phyloP scores from a whole-genome alignment of 2,888 invertebrate species.

The Pyrgus malvae region DNA sequence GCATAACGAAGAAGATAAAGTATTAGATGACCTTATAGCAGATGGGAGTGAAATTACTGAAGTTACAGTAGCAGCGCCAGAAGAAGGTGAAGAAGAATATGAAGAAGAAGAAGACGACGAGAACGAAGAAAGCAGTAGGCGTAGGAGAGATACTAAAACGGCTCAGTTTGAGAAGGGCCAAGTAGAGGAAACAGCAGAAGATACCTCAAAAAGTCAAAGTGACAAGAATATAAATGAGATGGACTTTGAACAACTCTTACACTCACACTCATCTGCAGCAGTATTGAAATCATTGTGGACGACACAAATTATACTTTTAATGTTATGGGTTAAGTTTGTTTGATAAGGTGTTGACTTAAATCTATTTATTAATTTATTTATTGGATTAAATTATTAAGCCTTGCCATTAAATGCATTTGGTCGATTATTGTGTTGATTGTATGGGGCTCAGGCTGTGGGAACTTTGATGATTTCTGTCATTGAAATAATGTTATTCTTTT shows the following conservation, averaged over 20 bases:
- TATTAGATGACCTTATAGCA: conserved; percentile 47
- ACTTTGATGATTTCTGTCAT: conserved; percentile 11
- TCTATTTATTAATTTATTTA: conserved; percentile 65
- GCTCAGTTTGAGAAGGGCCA: conserved; percentile 59
- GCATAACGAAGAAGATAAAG: conserved; percentile 41
- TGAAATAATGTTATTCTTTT: conserved; percentile 2
- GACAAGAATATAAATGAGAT: conserved; percentile 54
- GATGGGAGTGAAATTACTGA: conserved; percentile 54
- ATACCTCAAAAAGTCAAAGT: conserved; percentile 41
- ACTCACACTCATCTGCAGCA: conserved; percentile 33
- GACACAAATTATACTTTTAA: conserved; percentile 49
- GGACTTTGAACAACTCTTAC: conserved; percentile 47
- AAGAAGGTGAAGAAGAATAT: conserved; percentile 44
- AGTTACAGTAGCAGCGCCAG: conserved; percentile 38
- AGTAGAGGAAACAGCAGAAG: conserved; percentile 45
- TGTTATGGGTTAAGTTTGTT: conserved; percentile 48
- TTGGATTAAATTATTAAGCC: conserved; percentile 64
- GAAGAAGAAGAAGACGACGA: conserved; percentile 41
- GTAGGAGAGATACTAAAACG: conserved; percentile 56
- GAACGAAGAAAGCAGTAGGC: conserved; percentile 40
- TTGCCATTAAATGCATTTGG: conserved; percentile 77
- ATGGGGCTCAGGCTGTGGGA: conserved; percentile 45
- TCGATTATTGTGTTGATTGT: conserved; percentile 38
- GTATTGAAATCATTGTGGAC: conserved; percentile 35
- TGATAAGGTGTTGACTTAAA: conserved; percentile 39